Evolutionary conservation across 2,888 invertebrate genomes (phyloP), one percentile per base, ranked within the genome.

Genomic region (Achlya flavicornis): DNA sequence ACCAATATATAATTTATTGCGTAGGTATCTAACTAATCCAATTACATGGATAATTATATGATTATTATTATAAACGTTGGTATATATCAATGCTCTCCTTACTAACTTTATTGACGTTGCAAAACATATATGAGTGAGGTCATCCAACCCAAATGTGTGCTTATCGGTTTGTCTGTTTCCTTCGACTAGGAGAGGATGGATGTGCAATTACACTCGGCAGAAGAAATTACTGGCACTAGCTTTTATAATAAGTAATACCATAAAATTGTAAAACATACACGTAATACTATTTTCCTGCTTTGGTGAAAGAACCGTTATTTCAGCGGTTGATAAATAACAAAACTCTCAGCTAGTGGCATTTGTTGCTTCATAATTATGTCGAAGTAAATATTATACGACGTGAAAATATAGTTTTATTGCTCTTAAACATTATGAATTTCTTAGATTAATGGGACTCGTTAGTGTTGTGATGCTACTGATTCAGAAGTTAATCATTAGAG

Each of bases 351-450:
- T 57, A 59, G 53, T 59, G 61, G 66, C 61, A 63, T 72, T 72
- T 68, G 67, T 61, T 62, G 57, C 64, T 58, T 68, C 61, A 48
- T 68, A 69, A 69, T 67, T 57, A 67, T 63, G 69, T 66, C 67
- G 62, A 65, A 69, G 66, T 65, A 64, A 64, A 72, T 70, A 64
- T 70, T 71, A 72, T 66, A 73, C 66, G 66, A 71, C 64, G 61
- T 60, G 57, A 65, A 61, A 66, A 67, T 41, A 66, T 64, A 63
- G 65, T 75, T 73, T 72, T 69, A 71, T 71, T 65, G 61, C 33
- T 62, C 62, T 33, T 64, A 64, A 19, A 19, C 16, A 41, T 12
- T 41, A 41, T 65, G 61, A 58, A 57, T 57, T 59, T 53, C 16
- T 46, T 66, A 58, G 65, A 64, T 61, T 63, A 32, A 59, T 61